Evolutionary conservation across 2,888 invertebrate genomes (phyloP).

Genomic region (Dynastes maya): DNA sequence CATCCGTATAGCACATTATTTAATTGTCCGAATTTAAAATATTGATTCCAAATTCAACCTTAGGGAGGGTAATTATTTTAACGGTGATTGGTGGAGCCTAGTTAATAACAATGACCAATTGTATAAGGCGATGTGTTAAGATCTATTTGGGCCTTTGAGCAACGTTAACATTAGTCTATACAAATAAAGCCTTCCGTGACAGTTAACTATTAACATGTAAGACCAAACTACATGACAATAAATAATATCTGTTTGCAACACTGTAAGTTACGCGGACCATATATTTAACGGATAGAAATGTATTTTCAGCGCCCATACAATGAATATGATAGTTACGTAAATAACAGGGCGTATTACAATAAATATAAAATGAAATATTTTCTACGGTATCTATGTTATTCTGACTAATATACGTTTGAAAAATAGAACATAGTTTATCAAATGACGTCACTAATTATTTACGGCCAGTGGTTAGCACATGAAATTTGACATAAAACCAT

Average conservation of each 20-base stretch:
- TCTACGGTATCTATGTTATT: neutral
- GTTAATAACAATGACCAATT: too few relatives aligned
- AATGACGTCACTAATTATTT: conserved; percentile 23
- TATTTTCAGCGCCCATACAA: neutral
- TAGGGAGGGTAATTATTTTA: too few relatives aligned
- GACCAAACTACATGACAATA: neutral
- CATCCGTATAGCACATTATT: too few relatives aligned
- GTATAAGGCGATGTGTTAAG: too few relatives aligned
- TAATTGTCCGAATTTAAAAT: too few relatives aligned
- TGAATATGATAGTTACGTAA: conserved; percentile 17
- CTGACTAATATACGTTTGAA: neutral
- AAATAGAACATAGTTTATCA: conserved; percentile 14
- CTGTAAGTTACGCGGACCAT: neutral
- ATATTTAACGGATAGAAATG: neutral
- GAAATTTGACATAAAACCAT: neutral
- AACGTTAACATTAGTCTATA: too few relatives aligned
- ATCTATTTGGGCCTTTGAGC: too few relatives aligned
- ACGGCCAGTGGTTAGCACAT: neutral
- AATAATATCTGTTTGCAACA: conserved; percentile 3
- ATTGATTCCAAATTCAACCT: too few relatives aligned
- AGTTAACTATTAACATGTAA: too few relatives aligned
- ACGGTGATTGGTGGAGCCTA: too few relatives aligned
- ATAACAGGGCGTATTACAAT: conserved; percentile 13
- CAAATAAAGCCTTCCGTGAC: too few relatives aligned
- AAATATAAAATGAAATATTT: conserved; percentile 21